phyloP scores from a whole-genome alignment of 2,888 invertebrate genomes.

The Gastracanthus pulcherrimus region DNA sequence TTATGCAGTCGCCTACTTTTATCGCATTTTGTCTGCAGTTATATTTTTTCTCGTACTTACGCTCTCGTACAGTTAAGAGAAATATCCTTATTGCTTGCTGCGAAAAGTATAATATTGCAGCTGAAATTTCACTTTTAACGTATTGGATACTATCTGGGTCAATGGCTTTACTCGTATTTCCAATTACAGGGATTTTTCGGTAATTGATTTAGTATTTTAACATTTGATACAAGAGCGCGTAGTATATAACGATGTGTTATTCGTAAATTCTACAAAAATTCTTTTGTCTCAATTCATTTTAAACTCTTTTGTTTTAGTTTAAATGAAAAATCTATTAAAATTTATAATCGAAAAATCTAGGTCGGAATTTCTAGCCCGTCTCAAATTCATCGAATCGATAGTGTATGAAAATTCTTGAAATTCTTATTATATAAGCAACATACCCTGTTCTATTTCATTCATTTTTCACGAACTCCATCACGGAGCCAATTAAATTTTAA shows the following conservation, averaged over 20 bases:
- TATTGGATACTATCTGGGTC: neutral
- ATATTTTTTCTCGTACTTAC: neutral
- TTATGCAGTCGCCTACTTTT: neutral
- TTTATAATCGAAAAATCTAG: neutral
- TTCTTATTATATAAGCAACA: neutral
- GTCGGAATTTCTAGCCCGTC: neutral
- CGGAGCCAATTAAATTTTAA: too few relatives aligned
- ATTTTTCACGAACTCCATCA: too few relatives aligned
- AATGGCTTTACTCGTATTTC: neutral
- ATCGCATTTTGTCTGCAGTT: slow-evolving; percentile 21
- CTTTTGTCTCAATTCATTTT: too few relatives aligned
- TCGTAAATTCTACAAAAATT: too few relatives aligned
- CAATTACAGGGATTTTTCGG: neutral
- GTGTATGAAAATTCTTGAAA: neutral
- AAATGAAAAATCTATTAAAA: neutral
- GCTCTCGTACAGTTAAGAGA: neutral
- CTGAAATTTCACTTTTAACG: neutral
- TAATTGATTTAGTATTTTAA: too few relatives aligned
- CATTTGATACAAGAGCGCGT: too few relatives aligned
- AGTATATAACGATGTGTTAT: too few relatives aligned
- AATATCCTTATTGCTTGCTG: neutral
- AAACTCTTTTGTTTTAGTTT: neutral
- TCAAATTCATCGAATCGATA: neutral
- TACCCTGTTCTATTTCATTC: too few relatives aligned
- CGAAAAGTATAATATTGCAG: neutral